Base-by-base conservation (phyloP, 2,797 vertebrate genomes). In the Mormyrus proboscirostris region DNA sequence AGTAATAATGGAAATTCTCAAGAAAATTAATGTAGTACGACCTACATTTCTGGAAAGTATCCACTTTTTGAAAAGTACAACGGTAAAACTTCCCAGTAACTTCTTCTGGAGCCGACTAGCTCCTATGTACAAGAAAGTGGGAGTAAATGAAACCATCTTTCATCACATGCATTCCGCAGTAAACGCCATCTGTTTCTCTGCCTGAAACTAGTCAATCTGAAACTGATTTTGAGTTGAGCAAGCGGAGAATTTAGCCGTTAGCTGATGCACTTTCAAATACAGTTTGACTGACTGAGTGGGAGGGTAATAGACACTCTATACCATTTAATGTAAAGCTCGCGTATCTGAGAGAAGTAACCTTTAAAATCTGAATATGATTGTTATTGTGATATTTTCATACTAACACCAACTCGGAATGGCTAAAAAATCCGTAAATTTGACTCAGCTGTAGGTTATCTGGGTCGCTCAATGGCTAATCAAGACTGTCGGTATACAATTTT, bases 181-280 rank as follows among this genome's bases (percentile, higher is more conserved):
- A 29, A 53, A 29, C 1, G 10, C 25, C 3, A 47, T 14, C 82
- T 50, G 38, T 12, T 49, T 22, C 82, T 47, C 38, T 55, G 47
- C 51, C 84, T 86, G 10, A 55, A 53, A 33, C 84, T 38, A 86
- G n/a, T 86, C 51, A 53, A 86, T 86, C 25, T 86, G 84, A 86
- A 86, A 86, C 22, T 53, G 9, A 55, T 38, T 16, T 55, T 86
- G 51, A 86, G 29, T 55, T 55, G 25, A 86, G 50, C 84, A 38
- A 86, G 29, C 8, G 51, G 84, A 53, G 84, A 86, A 86, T 86
- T 86, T 33, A 33, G 51, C 50, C 84, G 49, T 86, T 86, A 55
- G 57, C 49, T 86, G 84, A 25, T 86, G 84, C 12, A 55, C 25
- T 86, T 86, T 86, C 50, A 86, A 86, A 86, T 19, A 50, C 82